Evolutionary conservation across 2,888 invertebrate species (phyloP).

Genomic region (Cactoblastis cactorum): DNA sequence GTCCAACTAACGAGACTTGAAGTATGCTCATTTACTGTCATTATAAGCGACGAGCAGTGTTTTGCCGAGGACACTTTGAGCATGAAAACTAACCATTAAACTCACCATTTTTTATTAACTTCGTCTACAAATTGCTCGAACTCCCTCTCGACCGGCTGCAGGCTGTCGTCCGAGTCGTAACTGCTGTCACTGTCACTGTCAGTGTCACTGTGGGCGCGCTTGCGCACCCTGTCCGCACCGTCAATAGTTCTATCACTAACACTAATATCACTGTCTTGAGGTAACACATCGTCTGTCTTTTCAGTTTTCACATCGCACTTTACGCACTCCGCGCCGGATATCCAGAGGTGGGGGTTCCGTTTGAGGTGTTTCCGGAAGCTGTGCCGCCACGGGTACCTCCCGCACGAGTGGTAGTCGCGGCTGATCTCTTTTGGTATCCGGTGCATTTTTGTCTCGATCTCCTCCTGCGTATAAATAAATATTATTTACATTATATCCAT

Average conservation of each 20-base stretch:
- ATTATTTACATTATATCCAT: too few relatives aligned
- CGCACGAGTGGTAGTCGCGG: conserved; percentile 63
- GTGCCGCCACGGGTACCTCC: conserved; percentile 63
- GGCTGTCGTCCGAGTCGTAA: conserved; percentile 61
- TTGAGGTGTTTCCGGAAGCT: conserved; percentile 60
- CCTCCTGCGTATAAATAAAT: conserved; percentile 46
- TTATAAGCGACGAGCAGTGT: too few relatives aligned
- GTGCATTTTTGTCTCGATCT: conserved; percentile 60
- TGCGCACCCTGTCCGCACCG: conserved; percentile 43
- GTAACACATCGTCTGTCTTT: conserved; percentile 24
- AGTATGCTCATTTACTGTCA: too few relatives aligned
- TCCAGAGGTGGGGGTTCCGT: conserved; percentile 54
- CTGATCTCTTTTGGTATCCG: conserved; percentile 60
- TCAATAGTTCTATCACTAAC: conserved; percentile 51
- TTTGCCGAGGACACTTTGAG: too few relatives aligned
- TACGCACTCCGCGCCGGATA: conserved; percentile 25
- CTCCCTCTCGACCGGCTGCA: conserved; percentile 65
- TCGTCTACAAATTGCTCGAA: conserved; percentile 67
- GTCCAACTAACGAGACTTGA: too few relatives aligned
- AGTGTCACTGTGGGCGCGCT: conserved; percentile 55
- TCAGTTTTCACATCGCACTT: conserved; percentile 15
- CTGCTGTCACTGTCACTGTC: conserved; percentile 62
- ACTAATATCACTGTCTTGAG: conserved; percentile 52
- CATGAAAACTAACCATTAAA: too few relatives aligned
- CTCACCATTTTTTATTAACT: conserved; percentile 72